Conservation (phyloP, 1,140 invertebrate genomes). For the Anastrepha ludens region DNA sequence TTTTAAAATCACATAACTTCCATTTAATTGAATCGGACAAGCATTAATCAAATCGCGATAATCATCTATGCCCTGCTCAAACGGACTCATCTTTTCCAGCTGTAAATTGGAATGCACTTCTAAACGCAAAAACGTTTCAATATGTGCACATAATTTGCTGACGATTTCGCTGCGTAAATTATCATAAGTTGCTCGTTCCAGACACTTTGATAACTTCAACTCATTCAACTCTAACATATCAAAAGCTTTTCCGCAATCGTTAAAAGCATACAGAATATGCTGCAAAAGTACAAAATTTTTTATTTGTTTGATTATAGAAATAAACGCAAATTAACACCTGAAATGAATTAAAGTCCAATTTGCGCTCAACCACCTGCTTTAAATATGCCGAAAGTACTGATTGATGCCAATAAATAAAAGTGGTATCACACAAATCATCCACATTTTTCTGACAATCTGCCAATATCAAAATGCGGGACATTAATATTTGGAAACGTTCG, state of each 20-base stretch:
- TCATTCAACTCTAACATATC: conserved; percentile 42
- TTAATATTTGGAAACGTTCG: conserved; percentile 75
- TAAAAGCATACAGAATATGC: conserved; percentile 52
- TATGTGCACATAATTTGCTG: conserved; percentile 86
- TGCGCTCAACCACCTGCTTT: conserved; percentile 67
- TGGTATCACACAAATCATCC: conserved; percentile 81
- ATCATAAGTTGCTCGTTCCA: conserved; percentile 57
- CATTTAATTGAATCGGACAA: conserved; percentile 74
- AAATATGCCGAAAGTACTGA: conserved; percentile 86
- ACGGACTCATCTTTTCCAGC: conserved; percentile 77
- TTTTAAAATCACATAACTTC: conserved; percentile 66
- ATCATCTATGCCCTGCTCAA: conserved; percentile 68
- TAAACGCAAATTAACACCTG: conserved; percentile 28
- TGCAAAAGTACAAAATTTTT: conserved; percentile 12
- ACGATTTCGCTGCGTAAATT: conserved; percentile 58
- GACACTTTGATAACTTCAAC: conserved; percentile 47
- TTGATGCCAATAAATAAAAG: conserved; percentile 89
- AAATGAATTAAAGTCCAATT: conserved; percentile 58
- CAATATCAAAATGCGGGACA: conserved; percentile 80
- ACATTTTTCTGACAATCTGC: conserved; percentile 79
- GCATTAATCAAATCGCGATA: conserved; percentile 75
- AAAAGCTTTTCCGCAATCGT: conserved; percentile 48
- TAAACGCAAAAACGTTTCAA: conserved; percentile 93
- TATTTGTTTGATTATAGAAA: not conserved
- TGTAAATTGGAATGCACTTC: conserved; percentile 94